phyloP scores from a whole-genome alignment of 2,797 vertebrate genomes.

The Hemitrygon akajei region DNA sequence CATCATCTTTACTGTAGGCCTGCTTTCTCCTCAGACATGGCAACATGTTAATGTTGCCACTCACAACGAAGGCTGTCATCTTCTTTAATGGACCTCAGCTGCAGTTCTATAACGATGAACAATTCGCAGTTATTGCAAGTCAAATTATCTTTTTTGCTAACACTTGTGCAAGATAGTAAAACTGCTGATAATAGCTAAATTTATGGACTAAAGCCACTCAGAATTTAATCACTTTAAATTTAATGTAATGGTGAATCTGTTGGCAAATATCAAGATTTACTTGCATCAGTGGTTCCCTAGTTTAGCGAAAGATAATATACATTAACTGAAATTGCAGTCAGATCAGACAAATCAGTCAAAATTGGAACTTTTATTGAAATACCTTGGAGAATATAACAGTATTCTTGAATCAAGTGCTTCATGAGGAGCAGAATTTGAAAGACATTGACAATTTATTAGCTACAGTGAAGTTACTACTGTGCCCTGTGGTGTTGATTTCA shows the following conservation, averaged over 20 bases:
- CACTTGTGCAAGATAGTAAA: background rate
- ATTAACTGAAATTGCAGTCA: background rate
- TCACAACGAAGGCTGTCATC: background rate
- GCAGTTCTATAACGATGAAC: background rate
- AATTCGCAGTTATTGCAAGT: conserved; percentile 7
- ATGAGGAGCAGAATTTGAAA: background rate
- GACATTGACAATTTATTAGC: background rate
- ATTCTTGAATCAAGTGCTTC: background rate
- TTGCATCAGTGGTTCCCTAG: background rate
- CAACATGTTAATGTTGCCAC: background rate
- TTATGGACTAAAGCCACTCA: background rate
- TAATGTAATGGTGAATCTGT: background rate
- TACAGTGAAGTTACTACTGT: background rate
- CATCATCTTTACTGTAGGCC: background rate
- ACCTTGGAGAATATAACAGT: background rate
- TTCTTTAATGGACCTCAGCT: background rate
- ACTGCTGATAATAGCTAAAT: background rate
- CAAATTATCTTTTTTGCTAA: background rate
- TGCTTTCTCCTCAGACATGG: background rate
- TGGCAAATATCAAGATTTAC: background rate
- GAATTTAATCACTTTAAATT: background rate
- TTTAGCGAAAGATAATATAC: background rate
- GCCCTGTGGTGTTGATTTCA: background rate
- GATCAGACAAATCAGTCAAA: background rate
- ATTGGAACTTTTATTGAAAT: background rate